Base-by-base conservation (phyloP, 2,113 vertebrate species). In the Neodon shergylaensis region DNA sequence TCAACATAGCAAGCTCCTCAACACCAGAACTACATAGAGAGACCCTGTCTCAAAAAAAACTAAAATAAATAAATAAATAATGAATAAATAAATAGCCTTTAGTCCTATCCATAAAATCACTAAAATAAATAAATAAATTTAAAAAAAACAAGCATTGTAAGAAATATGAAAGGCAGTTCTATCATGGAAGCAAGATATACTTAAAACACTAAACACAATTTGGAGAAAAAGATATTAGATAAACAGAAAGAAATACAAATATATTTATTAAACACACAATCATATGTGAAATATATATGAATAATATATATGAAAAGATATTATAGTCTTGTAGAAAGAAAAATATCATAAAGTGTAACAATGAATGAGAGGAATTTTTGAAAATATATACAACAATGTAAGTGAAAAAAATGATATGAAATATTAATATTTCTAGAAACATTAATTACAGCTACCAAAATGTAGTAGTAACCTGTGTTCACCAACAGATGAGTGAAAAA, bases 391-490 rank as follows among this genome's bases (percentile, higher is more conserved):
- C 17, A 81, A 12, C 17, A 81, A 24, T 58, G 10, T 42, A 90
- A 84, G 88, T 91, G 7, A 58, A 82, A 94, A 94, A 92, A 90
- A 78, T 1, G 13, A 61, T 54, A 49, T 68, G 13, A 79, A 52
- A 84, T 8, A 42, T 3, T 3, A 54, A 22, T 84, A 24, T 94
- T 93, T 47, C 85, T n/a, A 47, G 39, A 16, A 95, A 39, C 58
- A 88, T 91, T 88, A 66, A 33, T 91, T 82, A 72, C 26, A 95
- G 78, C 31, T 91, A 4, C 11, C 10, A 82, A 92, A 94, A 78
- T n/a, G 36, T 61, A 47, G 31, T 78, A 91, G 70, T 22, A 88
- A 44, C 52, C 4, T 31, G 14, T 52, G 61, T 42, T 5, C 33
- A 88, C 26, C 52, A 86, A 73, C 0, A 73, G 28, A 87, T 49